Evolutionary conservation across 2,797 vertebrate species (phyloP).

Genomic region (Sternotherus odoratus): DNA sequence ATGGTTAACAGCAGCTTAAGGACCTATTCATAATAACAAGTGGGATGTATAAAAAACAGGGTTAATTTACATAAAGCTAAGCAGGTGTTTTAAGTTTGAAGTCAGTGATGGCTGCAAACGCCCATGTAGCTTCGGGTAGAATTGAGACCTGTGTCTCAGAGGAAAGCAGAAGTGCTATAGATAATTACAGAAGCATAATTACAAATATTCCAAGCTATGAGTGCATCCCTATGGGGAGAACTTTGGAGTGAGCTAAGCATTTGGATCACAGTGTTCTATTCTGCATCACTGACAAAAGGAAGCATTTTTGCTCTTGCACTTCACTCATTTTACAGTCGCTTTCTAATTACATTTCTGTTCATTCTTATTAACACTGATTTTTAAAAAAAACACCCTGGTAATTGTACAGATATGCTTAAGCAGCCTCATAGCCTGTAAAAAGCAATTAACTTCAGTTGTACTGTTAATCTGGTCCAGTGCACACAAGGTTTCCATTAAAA

Average conservation of each 20-base stretch:
- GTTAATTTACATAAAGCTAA: neutral
- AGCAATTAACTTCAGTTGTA: neutral
- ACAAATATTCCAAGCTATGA: neutral
- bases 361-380: neutral
- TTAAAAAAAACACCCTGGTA: neutral
- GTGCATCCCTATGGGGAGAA: neutral
- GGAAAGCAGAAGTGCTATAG: neutral
- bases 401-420: neutral
- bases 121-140: neutral
- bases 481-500: neutral
- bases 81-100: neutral
- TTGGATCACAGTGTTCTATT: neutral
- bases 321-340: neutral
- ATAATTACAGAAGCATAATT: neutral
- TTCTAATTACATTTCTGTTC: slow-evolving; percentile 19
- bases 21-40: neutral
- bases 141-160: neutral
- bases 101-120: neutral
- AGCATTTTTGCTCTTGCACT: neutral
- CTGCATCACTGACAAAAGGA: neutral
- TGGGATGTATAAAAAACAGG: neutral
- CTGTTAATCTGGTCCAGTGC: neutral
- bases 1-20: neutral
- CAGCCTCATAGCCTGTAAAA: neutral
- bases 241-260: neutral